Base-by-base conservation (phyloP, 2,888 invertebrate genomes). In the Drosophila atroscutellata region DNA sequence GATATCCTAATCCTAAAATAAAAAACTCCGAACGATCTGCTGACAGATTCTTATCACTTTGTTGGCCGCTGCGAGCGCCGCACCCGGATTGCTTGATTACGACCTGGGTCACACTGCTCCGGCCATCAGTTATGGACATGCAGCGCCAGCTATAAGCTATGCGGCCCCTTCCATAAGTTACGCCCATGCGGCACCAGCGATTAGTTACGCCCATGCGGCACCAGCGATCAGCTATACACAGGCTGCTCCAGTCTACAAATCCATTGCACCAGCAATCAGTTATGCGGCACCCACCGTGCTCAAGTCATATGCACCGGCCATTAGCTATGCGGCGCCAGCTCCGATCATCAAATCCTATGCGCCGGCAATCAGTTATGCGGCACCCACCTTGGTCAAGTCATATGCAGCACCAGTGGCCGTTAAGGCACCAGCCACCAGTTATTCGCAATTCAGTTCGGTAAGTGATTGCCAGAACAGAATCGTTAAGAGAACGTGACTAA, bases 401-500 rank as follows among this genome's bases (percentile, higher is more conserved):
- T 68, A 80, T 37, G 82, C 85, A 24, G 89, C 90, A 7, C 91
- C 91, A 5, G 50, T 50, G 8, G 80, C 89, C 11, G 76, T 91
- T 4, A 86, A 91, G 59, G 89, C 79, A 28, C 80, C 80, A 9
- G 94, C 95, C 64, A 95, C 94, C 36, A 95, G 95, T 92, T 95
- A 95, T 89, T 93, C 95, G 0, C 94, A 93, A 90, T 83, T 95
- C 93, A 94, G 95, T 91, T 91, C 92, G 85, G 93, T 93, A 88
- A 83, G 79, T 18, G 20, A 7, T 45, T 45, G 5, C 20, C 2
- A 20, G 20, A 42, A 42, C 11, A 20, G 42, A 20, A 39, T n/a
- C 11, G 2, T 39, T 1, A 1, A 9, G 39, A 9, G 4, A n/a
- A n/a, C n/a, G 2, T 39, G 39, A 5, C 1, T 20, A 5, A 37